These are phyloP conservation scores for Pseudopodoces humilis DNA, from an alignment of 2,113 vertebrate genomes.

Conservation along the genomic window DNA sequence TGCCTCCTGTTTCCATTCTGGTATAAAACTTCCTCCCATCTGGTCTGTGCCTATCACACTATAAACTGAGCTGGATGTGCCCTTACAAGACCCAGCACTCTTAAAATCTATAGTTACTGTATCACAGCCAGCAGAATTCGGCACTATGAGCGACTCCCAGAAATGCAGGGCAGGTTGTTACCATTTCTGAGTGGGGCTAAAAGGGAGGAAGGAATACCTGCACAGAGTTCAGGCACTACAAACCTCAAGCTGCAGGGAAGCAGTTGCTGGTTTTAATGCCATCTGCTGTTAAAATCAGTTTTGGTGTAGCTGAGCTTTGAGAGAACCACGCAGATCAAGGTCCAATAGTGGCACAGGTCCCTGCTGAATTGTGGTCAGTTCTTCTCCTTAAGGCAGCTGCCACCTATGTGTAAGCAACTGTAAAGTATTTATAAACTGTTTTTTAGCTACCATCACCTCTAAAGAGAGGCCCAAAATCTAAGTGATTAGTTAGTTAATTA, in stretches of 20 bases:
- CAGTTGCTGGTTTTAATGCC: rapidly evolving
- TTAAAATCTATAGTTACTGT: rapidly evolving
- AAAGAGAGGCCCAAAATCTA: neutral
- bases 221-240: neutral
- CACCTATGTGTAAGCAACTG: neutral
- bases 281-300: neutral
- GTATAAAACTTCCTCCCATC: neutral
- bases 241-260: neutral
- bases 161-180: neutral
- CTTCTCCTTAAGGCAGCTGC: neutral
- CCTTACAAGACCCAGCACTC: neutral
- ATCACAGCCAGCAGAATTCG: neutral
- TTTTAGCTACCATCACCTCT: neutral
- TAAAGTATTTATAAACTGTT: neutral
- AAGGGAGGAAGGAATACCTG: neutral
- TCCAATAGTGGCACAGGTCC: neutral
- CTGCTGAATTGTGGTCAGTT: neutral
- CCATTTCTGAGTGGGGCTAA: neutral
- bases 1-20: neutral
- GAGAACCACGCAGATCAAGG: rapidly evolving
- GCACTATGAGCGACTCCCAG: rapidly evolving
- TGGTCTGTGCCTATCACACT: rapidly evolving
- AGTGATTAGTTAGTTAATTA: neutral
- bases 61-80: neutral
- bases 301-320: neutral